phyloP scores from a whole-genome alignment of 1,140 invertebrate species.

The Calephelis nemesis region DNA sequence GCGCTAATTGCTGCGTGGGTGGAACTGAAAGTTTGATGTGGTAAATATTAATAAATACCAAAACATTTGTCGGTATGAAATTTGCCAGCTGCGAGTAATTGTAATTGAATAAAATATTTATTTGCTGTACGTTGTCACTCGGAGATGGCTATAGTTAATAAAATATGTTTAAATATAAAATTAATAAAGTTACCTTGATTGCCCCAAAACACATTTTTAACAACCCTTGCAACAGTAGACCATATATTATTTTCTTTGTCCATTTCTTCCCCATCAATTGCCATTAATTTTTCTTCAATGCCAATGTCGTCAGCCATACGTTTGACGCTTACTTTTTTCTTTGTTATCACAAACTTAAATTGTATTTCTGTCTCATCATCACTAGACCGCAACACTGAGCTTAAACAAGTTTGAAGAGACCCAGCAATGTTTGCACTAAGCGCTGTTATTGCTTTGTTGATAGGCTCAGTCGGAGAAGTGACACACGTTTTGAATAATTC shows the following conservation, averaged over 20 bases:
- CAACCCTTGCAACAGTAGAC: slow-evolving; percentile 61
- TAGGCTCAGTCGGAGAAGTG: slow-evolving; percentile 41
- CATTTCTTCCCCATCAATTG: slow-evolving; percentile 42
- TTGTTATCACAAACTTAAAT: slow-evolving; percentile 74
- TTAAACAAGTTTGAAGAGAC: slow-evolving; percentile 66
- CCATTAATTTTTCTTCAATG: slow-evolving; percentile 40
- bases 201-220: slow-evolving; percentile 70
- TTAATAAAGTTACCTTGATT: slow-evolving; percentile 45
- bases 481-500: slow-evolving; percentile 63
- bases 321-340: slow-evolving; percentile 65
- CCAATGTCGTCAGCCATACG: slow-evolving; percentile 45
- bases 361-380: slow-evolving; percentile 75
- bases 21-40: too few species aligned
- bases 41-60: too few species aligned
- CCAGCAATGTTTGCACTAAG: slow-evolving; percentile 66
- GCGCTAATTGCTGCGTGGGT: too few species aligned
- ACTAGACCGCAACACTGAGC: slow-evolving; percentile 49
- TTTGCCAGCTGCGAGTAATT: too few species aligned
- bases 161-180: neutral
- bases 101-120: too few species aligned
- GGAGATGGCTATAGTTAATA: too few species aligned
- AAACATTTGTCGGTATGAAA: too few species aligned
- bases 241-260: slow-evolving; percentile 65
- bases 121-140: too few species aligned
- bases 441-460: slow-evolving; percentile 54